phyloP scores from a whole-genome alignment of 2,888 invertebrate species.

The Molanna angustata region DNA sequence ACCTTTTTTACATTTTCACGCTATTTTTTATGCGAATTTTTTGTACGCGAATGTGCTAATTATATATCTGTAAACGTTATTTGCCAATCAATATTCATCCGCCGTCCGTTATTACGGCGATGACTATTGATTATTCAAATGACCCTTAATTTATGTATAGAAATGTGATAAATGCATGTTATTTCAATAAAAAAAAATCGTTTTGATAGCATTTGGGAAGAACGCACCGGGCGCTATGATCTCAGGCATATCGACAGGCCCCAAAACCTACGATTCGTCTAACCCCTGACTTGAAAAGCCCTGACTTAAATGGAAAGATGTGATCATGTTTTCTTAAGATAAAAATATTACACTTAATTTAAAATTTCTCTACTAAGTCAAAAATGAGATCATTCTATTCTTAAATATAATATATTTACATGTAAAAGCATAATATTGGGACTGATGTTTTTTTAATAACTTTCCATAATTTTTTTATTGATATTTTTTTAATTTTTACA shows the following conservation, averaged over 20 bases:
- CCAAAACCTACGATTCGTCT: conserved; percentile 12
- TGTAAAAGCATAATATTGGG: conserved; percentile 15
- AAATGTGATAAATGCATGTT: conserved; percentile 1
- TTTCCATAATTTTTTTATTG: conserved; percentile 28
- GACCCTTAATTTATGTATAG: background rate
- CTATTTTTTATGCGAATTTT: no score
- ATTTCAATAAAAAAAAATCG: no score
- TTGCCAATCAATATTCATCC: background rate
- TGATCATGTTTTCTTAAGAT: conserved; percentile 29
- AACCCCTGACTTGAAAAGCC: conserved; percentile 23
- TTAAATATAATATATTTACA: background rate
- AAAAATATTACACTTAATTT: conserved; percentile 22
- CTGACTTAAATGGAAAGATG: conserved; percentile 28
- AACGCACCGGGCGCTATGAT: conserved; percentile 28
- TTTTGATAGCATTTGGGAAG: conserved; percentile 17
- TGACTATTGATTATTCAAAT: conserved; percentile 3
- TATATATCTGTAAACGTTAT: no score
- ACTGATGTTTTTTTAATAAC: conserved; percentile 26
- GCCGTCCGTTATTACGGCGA: background rate
- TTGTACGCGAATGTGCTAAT: no score
- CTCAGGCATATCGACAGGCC: conserved; percentile 24
- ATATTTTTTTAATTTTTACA: conserved; percentile 25
- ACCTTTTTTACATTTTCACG: no score
- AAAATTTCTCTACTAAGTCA: conserved; percentile 25
- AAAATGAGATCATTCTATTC: conserved; percentile 6